A percentile compares a stretch with the other conserved stretches of the same genome.
These are phyloP conservation scores for Stramonita haemastoma DNA, from an alignment of 2,888 invertebrate species.

Conservation along the genomic window DNA sequence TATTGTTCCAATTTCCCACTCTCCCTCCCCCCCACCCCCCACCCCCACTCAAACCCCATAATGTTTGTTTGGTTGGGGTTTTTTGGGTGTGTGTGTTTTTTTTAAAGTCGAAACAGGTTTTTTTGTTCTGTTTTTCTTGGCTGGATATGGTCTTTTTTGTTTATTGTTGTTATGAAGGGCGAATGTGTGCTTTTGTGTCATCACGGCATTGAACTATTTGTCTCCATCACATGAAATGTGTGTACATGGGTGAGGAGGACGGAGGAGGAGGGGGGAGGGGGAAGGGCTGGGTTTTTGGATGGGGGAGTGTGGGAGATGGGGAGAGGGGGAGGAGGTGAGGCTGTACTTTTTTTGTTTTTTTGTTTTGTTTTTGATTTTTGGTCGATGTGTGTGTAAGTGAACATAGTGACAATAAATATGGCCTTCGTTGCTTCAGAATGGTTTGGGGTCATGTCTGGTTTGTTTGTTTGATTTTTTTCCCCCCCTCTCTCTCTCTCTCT, in stretches of 20 bases:
- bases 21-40: not conserved
- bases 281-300: no score
- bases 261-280: no score
- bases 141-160: not conserved
- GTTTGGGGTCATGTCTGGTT: not conserved
- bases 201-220: not conserved
- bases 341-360: not conserved
- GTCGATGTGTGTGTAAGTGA: not conserved
- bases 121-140: not conserved
- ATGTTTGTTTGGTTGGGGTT: not conserved
- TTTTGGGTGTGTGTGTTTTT: not conserved
- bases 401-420: conserved; percentile 33
- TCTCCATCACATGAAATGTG: no score
- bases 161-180: not conserved
- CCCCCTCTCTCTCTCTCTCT: not conserved
- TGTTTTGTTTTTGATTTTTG: not conserved
- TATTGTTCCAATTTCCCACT: not conserved
- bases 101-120: not conserved
- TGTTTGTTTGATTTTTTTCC: not conserved
- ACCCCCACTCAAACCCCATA: not conserved
- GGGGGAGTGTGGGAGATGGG: no score
- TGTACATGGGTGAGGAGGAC: no score
- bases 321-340: no score
- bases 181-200: not conserved
- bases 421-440: conserved; percentile 19